These are phyloP conservation scores for Drosophila subobscura DNA, from an alignment of 1,140 invertebrate species.

Conservation along the genomic window DNA sequence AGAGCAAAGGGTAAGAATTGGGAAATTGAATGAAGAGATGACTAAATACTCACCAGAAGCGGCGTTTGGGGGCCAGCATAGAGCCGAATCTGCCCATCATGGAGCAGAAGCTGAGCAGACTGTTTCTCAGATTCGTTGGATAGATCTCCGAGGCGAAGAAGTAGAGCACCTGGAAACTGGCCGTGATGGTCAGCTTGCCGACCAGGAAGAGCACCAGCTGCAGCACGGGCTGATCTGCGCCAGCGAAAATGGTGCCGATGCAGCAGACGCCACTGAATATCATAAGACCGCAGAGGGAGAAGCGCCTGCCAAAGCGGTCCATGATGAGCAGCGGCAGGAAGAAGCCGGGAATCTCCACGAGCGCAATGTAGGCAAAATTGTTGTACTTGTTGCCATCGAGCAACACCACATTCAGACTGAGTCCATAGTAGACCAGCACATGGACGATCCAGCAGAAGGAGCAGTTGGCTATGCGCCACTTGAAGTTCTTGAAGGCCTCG, in stretches of 20 bases:
- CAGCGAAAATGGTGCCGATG: conserved; percentile 73
- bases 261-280: conserved; percentile 85
- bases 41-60: conserved; percentile 85
- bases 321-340: conserved; percentile 87
- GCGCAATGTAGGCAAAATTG: conserved; percentile 89
- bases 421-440: conserved; percentile 91
- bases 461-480: conserved; percentile 87
- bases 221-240: conserved; percentile 43
- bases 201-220: conserved; percentile 87
- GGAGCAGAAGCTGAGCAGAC: conserved; percentile 88
- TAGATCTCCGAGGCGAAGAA: conserved; percentile 90
- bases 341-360: conserved; percentile 90
- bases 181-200: conserved; percentile 90
- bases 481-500: conserved; percentile 85
- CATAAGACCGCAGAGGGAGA: conserved; percentile 86
- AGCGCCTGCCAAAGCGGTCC: conserved; percentile 87
- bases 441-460: conserved; percentile 89
- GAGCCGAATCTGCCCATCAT: conserved; percentile 90
- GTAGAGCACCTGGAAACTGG: conserved; percentile 88
- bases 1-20: background rate
- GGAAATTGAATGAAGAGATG: background rate
- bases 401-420: conserved; percentile 91
- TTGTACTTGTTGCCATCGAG: conserved; percentile 89
- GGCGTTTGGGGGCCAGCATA: conserved; percentile 90
- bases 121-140: conserved; percentile 87